These are phyloP conservation scores for Euplagia quadripunctaria DNA, from an alignment of 2,888 invertebrate genomes.

Conservation along the genomic window DNA sequence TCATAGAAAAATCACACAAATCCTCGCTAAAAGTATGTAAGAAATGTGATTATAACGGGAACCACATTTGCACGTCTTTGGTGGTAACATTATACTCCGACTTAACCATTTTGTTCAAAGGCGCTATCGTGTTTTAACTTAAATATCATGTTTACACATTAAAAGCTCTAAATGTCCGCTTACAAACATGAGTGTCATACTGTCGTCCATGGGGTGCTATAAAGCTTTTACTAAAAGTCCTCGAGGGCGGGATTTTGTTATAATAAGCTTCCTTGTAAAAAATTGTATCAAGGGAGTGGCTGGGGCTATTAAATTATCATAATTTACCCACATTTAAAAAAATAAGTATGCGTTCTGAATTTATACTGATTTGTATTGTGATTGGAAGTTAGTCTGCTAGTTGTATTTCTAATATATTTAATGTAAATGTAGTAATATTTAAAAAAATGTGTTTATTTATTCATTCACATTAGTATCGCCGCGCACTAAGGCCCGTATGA, in stretches of 20 bases:
- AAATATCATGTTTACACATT: not conserved
- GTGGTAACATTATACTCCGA: not conserved
- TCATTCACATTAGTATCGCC: slow-evolving; percentile 45
- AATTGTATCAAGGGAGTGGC: not conserved
- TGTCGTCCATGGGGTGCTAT: not conserved
- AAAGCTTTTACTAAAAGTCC: not conserved
- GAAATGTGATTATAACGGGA: not conserved
- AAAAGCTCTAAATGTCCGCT: not conserved
- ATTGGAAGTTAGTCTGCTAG: no score
- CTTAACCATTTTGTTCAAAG: not conserved
- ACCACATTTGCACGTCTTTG: not conserved
- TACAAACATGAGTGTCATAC: not conserved
- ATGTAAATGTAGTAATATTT: slow-evolving; percentile 42
- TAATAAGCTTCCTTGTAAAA: not conserved
- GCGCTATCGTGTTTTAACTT: not conserved
- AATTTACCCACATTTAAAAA: no score
- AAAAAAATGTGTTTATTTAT: slow-evolving; percentile 57
- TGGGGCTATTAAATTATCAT: no score
- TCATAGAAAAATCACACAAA: not conserved
- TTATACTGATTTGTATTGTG: not conserved
- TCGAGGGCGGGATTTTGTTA: not conserved
- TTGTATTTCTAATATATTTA: slow-evolving; percentile 10
- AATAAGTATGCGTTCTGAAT: no score
- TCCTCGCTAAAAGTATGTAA: not conserved
- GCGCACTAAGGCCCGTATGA: slow-evolving; percentile 53